Evolutionary conservation across 2,113 vertebrate species (phyloP).

Genomic region (Choloepus hoffmanni): DNA sequence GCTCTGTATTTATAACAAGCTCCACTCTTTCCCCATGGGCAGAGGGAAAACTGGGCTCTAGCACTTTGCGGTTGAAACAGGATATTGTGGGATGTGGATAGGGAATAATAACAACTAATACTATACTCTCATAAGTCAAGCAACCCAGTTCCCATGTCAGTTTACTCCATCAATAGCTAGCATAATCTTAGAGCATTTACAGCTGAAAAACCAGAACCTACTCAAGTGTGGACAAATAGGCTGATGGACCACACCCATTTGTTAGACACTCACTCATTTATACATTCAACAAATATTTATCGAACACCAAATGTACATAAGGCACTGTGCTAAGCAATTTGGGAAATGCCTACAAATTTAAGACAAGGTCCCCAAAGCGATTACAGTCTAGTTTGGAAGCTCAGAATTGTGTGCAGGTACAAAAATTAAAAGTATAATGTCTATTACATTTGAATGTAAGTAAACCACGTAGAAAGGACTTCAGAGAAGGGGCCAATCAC

Average conservation of each 20-base stretch:
- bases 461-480: conserved; percentile 1
- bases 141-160: neutral
- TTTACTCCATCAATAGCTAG: neutral
- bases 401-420: neutral
- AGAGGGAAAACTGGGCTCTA: neutral
- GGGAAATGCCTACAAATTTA: neutral
- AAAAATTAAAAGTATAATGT: neutral
- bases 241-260: neutral
- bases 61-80: neutral
- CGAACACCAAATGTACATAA: neutral
- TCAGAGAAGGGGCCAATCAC: neutral
- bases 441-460: neutral
- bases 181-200: neutral
- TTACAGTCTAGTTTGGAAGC: neutral
- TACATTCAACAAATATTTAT: neutral
- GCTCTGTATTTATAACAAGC: neutral
- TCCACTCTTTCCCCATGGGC: neutral
- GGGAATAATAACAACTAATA: neutral
- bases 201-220: neutral
- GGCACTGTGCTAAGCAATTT: neutral
- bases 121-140: conserved; percentile 11
- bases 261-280: neutral
- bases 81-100: neutral
- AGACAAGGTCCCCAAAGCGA: conserved; percentile 45
- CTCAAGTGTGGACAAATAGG: neutral